phyloP scores from a whole-genome alignment of 1,140 invertebrate genomes.

The Chlorops oryzae region DNA sequence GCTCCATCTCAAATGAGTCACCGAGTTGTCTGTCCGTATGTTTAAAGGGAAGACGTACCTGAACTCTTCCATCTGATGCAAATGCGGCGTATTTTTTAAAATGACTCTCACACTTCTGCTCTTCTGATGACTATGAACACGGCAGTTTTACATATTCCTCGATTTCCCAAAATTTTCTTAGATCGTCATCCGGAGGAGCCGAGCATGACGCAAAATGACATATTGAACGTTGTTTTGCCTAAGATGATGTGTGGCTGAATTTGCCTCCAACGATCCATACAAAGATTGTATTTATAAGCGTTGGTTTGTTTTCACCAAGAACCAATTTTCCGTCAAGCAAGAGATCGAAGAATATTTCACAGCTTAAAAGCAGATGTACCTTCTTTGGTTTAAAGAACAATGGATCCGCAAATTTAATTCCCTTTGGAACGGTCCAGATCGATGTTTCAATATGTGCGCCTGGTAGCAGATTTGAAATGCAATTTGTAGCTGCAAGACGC shows the following conservation, averaged over 20 bases:
- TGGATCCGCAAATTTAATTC: background rate
- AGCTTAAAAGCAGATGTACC: background rate
- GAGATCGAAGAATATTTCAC: background rate
- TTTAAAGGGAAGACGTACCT: slow-evolving; percentile 4
- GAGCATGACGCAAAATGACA: no score
- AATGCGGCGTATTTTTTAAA: background rate
- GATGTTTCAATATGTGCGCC: background rate
- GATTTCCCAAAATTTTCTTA: no score
- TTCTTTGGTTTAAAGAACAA: background rate
- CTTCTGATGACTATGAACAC: no score
- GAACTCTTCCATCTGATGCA: background rate
- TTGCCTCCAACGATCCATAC: slow-evolving; percentile 8
- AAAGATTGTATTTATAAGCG: background rate
- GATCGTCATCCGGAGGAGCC: no score
- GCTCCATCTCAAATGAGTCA: background rate
- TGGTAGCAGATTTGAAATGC: background rate
- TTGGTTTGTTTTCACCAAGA: background rate
- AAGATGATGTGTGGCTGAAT: no score
- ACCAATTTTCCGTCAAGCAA: background rate
- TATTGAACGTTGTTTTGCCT: no score
- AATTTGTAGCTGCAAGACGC: no score
- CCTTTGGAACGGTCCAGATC: background rate
- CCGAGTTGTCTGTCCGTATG: background rate
- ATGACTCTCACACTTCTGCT: background rate
- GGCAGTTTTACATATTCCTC: no score